A percentile compares a stretch with the other conserved stretches of the same genome.
phyloP scores from a whole-genome alignment of 1,140 invertebrate species.

The Phymorhynchus buccinoides region DNA sequence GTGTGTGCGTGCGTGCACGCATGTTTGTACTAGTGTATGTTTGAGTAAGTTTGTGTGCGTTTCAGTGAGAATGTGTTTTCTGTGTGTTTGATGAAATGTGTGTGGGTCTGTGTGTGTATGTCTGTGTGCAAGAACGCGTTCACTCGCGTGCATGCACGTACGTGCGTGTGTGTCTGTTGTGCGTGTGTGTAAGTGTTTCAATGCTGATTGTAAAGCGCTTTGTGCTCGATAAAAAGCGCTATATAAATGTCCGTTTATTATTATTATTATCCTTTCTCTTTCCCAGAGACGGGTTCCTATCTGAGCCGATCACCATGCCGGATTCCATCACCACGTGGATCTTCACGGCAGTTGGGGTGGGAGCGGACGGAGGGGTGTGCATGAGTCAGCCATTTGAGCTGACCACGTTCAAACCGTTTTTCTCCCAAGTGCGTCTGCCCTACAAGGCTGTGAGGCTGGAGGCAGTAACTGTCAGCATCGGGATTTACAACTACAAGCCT shows the following conservation, averaged over 20 bases:
- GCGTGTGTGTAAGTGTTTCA: too few species aligned
- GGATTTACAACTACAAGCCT: slow-evolving; percentile 69
- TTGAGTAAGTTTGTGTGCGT: too few species aligned
- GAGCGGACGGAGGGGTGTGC: slow-evolving; percentile 65
- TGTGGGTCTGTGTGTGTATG: too few species aligned
- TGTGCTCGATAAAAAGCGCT: too few species aligned
- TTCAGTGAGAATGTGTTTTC: too few species aligned
- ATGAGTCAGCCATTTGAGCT: slow-evolving; percentile 63
- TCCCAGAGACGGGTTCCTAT: background rate
- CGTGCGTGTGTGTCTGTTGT: too few species aligned
- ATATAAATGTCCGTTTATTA: background rate
- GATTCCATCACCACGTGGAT: slow-evolving; percentile 73
- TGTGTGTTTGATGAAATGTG: too few species aligned
- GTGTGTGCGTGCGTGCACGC: too few species aligned
- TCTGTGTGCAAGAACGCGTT: too few species aligned
- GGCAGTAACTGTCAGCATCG: slow-evolving; percentile 70
- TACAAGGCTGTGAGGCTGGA: slow-evolving; percentile 71
- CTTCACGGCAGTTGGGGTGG: slow-evolving; percentile 67
- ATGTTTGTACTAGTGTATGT: too few species aligned
- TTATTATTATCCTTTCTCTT: slow-evolving; percentile 4
- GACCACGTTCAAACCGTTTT: slow-evolving; percentile 63
- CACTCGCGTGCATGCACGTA: too few species aligned
- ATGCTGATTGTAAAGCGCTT: too few species aligned
- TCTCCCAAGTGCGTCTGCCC: slow-evolving; percentile 69
- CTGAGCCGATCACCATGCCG: slow-evolving; percentile 51